Evolutionary conservation across 2,888 invertebrate species (phyloP).

Genomic region (Eupithecia insigniata): DNA sequence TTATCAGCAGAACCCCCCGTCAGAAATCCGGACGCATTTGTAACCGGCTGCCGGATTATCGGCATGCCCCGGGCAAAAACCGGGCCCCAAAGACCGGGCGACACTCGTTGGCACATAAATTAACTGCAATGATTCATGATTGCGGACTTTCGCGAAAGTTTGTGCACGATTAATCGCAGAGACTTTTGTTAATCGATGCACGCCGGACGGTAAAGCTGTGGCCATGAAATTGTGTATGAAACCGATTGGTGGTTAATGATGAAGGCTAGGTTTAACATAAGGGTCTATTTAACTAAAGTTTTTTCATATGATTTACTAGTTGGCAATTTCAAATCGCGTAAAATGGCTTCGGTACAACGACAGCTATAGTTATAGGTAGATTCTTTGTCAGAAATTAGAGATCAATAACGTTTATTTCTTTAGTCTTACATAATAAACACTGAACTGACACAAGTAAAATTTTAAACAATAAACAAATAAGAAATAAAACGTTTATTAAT

Average conservation of each 20-base stretch:
- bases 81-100: slow-evolving; percentile 50
- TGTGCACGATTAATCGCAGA: slow-evolving; percentile 72
- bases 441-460: too few relatives aligned
- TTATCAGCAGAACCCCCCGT: slow-evolving; percentile 51
- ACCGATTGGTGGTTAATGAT: neutral
- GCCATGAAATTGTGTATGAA: slow-evolving; percentile 7
- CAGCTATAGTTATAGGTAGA: too few relatives aligned
- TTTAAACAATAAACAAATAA: too few relatives aligned
- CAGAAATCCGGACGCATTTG: slow-evolving; percentile 63
- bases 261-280: neutral
- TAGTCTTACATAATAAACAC: too few relatives aligned
- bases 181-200: slow-evolving; percentile 62
- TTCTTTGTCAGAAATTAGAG: too few relatives aligned
- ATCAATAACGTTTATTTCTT: too few relatives aligned
- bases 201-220: slow-evolving; percentile 39
- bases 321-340: neutral
- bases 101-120: slow-evolving; percentile 74
- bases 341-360: too few relatives aligned
- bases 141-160: slow-evolving; percentile 68
- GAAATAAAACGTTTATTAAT: too few relatives aligned
- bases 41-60: slow-evolving; percentile 65
- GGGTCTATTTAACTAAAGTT: neutral
- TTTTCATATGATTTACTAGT: neutral
- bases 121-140: slow-evolving; percentile 81
- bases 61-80: slow-evolving; percentile 66